Conservation (phyloP, 2,888 invertebrate genomes). For the Junonia oenone region DNA sequence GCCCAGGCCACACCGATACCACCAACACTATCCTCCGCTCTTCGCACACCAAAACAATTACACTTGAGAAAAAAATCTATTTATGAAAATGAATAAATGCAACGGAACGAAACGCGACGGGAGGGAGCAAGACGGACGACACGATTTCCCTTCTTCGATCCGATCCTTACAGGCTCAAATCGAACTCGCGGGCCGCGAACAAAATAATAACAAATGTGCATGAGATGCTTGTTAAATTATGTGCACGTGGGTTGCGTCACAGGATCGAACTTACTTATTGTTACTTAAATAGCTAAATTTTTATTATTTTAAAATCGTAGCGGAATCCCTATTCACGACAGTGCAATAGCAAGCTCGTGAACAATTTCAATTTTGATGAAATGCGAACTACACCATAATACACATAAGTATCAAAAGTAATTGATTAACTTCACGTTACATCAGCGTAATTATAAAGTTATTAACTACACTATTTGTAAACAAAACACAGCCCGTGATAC, state of each 20-base stretch:
- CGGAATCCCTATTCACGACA: conserved; percentile 47
- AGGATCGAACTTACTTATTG: conserved; percentile 48
- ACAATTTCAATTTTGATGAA: conserved; percentile 64
- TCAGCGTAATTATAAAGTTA: conserved; percentile 51
- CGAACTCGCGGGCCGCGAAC: conserved; percentile 83
- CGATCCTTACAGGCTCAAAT: conserved; percentile 69
- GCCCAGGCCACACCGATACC: conserved; percentile 46
- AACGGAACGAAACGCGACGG: conserved; percentile 43
- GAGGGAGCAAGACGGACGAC: conserved; percentile 59
- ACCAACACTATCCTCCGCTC: conserved; percentile 47
- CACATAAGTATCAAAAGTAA: conserved; percentile 55
- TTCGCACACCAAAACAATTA: conserved; percentile 53
- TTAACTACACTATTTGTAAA: conserved; percentile 71
- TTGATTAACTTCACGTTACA: conserved; percentile 49
- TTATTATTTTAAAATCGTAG: conserved; percentile 48
- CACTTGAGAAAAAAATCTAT: conserved; percentile 54
- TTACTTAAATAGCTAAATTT: conserved; percentile 44
- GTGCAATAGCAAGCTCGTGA: conserved; percentile 49
- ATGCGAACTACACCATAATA: conserved; percentile 63
- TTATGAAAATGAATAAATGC: conserved; percentile 49
- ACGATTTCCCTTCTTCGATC: conserved; percentile 62
- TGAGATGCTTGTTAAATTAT: conserved; percentile 73
- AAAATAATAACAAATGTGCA: conserved; percentile 87
- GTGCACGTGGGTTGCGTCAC: conserved; percentile 79
- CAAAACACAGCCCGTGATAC: conserved; percentile 71